These are phyloP conservation scores for Adelges cooleyi DNA, from an alignment of 1,140 invertebrate genomes.

Conservation along the genomic window DNA sequence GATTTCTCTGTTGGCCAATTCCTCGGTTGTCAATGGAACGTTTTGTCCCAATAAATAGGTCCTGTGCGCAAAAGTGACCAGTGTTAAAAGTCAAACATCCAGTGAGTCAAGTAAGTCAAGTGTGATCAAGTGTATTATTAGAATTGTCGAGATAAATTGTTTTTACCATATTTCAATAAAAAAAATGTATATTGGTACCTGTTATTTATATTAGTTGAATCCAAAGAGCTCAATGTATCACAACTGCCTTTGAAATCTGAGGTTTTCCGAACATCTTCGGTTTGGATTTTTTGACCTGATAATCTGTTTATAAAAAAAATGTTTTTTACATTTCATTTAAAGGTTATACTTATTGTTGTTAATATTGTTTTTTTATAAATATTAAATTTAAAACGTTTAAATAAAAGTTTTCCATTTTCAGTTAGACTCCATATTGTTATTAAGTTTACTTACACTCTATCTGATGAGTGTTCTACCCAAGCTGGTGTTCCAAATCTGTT, in stretches of 20 bases:
- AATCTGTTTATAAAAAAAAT: no score
- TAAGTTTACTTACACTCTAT: slow-evolving; percentile 20
- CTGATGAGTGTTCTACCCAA: neutral
- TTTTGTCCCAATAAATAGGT: slow-evolving; percentile 59
- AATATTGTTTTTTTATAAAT: no score
- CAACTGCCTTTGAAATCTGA: slow-evolving; percentile 29
- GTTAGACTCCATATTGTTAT: no score
- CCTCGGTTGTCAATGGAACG: slow-evolving; percentile 52
- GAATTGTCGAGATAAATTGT: no score
- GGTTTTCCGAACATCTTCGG: slow-evolving; percentile 29
- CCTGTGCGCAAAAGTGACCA: slow-evolving; percentile 37
- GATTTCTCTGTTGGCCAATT: slow-evolving; percentile 53
- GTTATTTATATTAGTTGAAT: slow-evolving; percentile 25
- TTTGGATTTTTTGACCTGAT: neutral
- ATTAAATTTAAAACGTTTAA: no score
- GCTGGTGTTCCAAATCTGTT: neutral
- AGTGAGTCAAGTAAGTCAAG: no score
- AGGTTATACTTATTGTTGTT: no score
- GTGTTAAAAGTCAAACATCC: no score
- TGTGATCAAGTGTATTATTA: no score
- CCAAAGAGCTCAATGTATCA: slow-evolving; percentile 31
- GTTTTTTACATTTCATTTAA: no score
- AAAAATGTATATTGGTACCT: slow-evolving; percentile 26
- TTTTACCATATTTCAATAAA: no score
- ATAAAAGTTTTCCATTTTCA: no score